Conservation (phyloP, 2,113 vertebrate genomes). For the Melanerpes aurifrons region DNA sequence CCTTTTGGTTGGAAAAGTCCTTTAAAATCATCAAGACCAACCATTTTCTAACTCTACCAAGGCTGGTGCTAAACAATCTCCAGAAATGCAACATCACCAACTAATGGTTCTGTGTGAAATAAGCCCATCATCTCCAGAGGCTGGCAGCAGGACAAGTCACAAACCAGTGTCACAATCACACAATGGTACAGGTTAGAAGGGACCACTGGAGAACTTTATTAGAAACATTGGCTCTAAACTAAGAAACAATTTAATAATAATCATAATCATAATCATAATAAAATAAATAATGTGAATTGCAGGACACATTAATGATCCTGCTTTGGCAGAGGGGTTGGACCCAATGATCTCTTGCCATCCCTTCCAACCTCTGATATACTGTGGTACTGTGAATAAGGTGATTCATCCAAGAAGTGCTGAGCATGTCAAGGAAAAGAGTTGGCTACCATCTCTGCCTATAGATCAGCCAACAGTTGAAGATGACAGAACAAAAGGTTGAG, state of each 20-base stretch:
- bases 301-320: too few relatives aligned
- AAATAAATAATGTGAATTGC: too few relatives aligned
- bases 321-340: too few relatives aligned
- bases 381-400: neutral
- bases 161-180: neutral
- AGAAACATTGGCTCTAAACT: neutral
- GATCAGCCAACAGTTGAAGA: neutral
- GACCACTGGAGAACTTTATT: neutral
- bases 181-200: too few relatives aligned
- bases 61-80: neutral
- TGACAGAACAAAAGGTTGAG: neutral
- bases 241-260: neutral
- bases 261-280: too few relatives aligned
- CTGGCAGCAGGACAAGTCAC: neutral
- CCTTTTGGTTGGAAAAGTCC: too few relatives aligned
- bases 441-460: neutral
- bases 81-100: neutral
- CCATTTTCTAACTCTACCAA: too few relatives aligned
- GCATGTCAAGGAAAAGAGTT: neutral
- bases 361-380: too few relatives aligned
- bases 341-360: too few relatives aligned
- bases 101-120: neutral
- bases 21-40: too few relatives aligned
- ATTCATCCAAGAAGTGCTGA: neutral
- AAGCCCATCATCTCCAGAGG: neutral